A percentile compares a stretch with the other conserved stretches of the same genome.
These are phyloP conservation scores for Gnathonemus longibarbis DNA, from an alignment of 2,113 vertebrate genomes.

Conservation along the genomic window DNA sequence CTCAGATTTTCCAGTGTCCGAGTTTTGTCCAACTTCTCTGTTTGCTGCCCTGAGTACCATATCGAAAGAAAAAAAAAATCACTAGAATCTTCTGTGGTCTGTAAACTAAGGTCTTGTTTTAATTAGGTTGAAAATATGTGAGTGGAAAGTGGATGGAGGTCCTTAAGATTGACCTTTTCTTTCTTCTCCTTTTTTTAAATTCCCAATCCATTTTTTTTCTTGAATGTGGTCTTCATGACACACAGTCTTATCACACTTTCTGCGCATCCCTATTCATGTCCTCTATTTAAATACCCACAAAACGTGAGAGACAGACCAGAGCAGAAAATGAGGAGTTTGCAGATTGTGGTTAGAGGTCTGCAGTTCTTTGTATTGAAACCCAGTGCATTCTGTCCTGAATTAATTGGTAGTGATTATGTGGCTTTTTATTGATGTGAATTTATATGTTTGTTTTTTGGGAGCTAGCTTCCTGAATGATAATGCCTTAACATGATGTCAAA, in stretches of 20 bases:
- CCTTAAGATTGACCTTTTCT: background rate
- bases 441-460: slow-evolving; percentile 40
- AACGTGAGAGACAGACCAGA: slow-evolving; percentile 15
- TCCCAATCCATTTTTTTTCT: background rate
- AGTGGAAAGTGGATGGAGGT: background rate
- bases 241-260: background rate
- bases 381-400: slow-evolving; percentile 41
- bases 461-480: slow-evolving; percentile 27
- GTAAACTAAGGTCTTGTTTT: background rate
- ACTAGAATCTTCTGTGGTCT: background rate
- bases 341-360: background rate
- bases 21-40: background rate
- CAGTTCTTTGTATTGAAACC: slow-evolving; percentile 46
- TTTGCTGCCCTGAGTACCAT: background rate
- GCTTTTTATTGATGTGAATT: slow-evolving; percentile 31
- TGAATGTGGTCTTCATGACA: background rate
- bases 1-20: slow-evolving; percentile 2
- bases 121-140: background rate
- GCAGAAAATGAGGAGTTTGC: background rate
- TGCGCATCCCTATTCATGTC: background rate
- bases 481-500: background rate
- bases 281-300: background rate
- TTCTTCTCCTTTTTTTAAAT: background rate
- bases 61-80: background rate
- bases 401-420: slow-evolving; percentile 57